Evolutionary conservation across 2,797 vertebrate species (phyloP).

Genomic region (Leontocebus nigricollis): DNA sequence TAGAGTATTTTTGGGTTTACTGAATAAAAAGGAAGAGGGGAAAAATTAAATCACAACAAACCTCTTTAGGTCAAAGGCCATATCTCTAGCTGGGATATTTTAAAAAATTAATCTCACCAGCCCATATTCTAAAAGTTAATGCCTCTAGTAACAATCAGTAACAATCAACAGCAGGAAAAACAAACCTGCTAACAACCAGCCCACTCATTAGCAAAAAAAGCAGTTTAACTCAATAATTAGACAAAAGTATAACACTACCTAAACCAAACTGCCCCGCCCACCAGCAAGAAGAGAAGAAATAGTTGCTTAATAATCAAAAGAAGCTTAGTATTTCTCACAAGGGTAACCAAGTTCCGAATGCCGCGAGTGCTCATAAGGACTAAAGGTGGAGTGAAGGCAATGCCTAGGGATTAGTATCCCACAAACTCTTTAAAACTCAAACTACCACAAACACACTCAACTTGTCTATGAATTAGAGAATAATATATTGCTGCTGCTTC

Average conservation of each 20-base stretch:
- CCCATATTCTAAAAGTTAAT: slow-evolving; percentile 51
- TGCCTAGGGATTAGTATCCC: slow-evolving; percentile 53
- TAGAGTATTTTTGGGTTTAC: slow-evolving; percentile 53
- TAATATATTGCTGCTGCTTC: slow-evolving; percentile 77
- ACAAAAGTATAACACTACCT: slow-evolving; percentile 63
- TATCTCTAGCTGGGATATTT: slow-evolving; percentile 81
- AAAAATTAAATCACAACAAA: slow-evolving; percentile 67
- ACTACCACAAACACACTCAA: slow-evolving; percentile 62
- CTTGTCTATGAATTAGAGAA: slow-evolving; percentile 70
- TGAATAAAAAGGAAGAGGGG: slow-evolving; percentile 65
- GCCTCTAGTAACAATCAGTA: neutral
- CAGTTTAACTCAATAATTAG: slow-evolving; percentile 74
- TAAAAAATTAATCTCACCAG: slow-evolving; percentile 63
- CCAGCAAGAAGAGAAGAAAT: slow-evolving; percentile 62
- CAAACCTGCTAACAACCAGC: slow-evolving; percentile 71
- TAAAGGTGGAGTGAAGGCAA: slow-evolving; percentile 58
- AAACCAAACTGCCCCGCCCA: slow-evolving; percentile 52
- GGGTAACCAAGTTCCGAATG: neutral
- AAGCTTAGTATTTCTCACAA: slow-evolving; percentile 56
- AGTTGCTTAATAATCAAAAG: slow-evolving; percentile 56
- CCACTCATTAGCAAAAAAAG: slow-evolving; percentile 75
- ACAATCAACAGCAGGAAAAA: neutral
- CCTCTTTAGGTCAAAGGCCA: slow-evolving; percentile 77
- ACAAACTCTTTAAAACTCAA: slow-evolving; percentile 53
- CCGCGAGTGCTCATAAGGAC: neutral